Evolutionary conservation across 2,113 vertebrate species (phyloP), one percentile per base, ranked within the genome.

Genomic region (Gallinago media): DNA sequence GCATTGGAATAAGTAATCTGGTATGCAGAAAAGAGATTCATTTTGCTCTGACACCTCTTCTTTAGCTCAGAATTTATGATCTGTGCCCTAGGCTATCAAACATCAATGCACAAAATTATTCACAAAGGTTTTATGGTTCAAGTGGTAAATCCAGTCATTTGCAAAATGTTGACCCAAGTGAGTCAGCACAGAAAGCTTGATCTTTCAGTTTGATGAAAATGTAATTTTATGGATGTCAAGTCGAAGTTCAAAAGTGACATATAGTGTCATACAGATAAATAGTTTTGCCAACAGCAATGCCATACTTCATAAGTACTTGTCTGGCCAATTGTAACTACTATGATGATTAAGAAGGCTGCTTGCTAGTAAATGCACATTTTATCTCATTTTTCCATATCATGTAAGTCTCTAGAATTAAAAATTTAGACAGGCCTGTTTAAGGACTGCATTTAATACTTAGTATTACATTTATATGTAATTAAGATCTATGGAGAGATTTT

Each of bases 131-230:
- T 98, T 98, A 97, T 95, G 85, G 98, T 98, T 98, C 98, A 98
- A 98, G 96, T 98, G 97, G 97, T 98, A 98, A 98, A 98, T 98
- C 96, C 94, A 98, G 96, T 97, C 81, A 96, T 98, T 98, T 98
- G 97, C 97, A 98, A 98, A 98, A 97, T 98, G 97, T 98, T 98
- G 98, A 98, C 98, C 98, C 97, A 97, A 98, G 97, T 98, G 98
- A 98, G 97, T 98, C 97, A 95, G 96, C 91, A 96, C 89, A 96
- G 98, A 94, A 97, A 97, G 97, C 95, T 98, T 98, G 98, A 98
- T 98, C 98, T 98, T 97, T 98, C 98, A 97, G 94, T 98, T 92
- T 98, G 98, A 98, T 98, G 98, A 98, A 98, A 98, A 98, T 98
- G 93, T 97, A 98, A 98, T 98, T 98, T 98, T 98, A 98, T 98